phyloP scores from a whole-genome alignment of 2,113 vertebrate species.

The Phylloscopus trochiloides region DNA sequence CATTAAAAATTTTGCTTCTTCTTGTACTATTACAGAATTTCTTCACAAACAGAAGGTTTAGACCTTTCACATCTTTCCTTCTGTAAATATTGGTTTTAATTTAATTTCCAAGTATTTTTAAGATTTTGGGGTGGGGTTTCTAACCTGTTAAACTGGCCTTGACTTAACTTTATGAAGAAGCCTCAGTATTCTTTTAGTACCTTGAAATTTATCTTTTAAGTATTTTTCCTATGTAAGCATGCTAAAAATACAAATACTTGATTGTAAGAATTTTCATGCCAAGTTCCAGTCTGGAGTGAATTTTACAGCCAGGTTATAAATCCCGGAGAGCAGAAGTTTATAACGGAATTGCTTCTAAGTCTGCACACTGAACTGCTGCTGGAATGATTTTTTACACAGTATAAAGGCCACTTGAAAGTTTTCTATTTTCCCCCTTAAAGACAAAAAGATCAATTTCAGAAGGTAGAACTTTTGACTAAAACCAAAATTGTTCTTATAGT shows the following conservation, averaged over 20 bases:
- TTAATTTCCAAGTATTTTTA: background rate
- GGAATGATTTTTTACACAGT: background rate
- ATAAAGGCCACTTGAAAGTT: background rate
- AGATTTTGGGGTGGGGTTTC: rapidly evolving
- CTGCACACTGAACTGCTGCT: background rate
- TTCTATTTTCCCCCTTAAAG: background rate
- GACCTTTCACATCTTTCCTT: background rate
- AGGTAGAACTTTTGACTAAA: background rate
- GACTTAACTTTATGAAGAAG: background rate
- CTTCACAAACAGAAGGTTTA: background rate
- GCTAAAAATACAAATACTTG: slow-evolving; percentile 28
- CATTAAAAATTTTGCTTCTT: background rate
- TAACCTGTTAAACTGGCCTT: background rate
- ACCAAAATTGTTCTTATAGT: background rate
- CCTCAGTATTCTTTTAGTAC: background rate
- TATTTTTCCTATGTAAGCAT: background rate
- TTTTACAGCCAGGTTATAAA: slow-evolving; percentile 33
- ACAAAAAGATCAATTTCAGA: background rate
- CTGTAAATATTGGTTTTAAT: background rate
- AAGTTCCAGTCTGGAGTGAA: background rate
- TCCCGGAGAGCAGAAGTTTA: background rate
- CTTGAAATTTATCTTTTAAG: background rate
- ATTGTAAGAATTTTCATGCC: background rate
- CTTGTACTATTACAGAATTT: background rate
- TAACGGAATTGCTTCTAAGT: background rate